Evolutionary conservation across 2,797 vertebrate genomes (phyloP).

Genomic region (Melanotaenia parkinsoni): DNA sequence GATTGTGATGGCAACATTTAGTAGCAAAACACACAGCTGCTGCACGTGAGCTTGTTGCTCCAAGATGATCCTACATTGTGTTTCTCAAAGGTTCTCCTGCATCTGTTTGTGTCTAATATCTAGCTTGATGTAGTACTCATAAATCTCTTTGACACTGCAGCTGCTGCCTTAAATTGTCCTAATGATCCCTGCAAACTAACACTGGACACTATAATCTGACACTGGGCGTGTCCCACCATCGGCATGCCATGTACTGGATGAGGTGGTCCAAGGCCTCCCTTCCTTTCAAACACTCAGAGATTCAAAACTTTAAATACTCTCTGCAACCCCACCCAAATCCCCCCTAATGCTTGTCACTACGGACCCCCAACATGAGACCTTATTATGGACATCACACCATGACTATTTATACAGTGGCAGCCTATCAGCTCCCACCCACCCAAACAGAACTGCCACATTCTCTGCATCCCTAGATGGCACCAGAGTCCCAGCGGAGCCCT

Average conservation of each 20-base stretch:
- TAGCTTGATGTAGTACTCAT: conserved; percentile 31
- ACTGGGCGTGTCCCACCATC: conserved; percentile 67
- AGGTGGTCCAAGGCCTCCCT: conserved; percentile 68
- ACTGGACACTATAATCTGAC: conserved; percentile 60
- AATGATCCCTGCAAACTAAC: conserved; percentile 58
- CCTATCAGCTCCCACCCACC: conserved; percentile 64
- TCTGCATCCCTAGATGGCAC: conserved; percentile 86
- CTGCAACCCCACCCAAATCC: conserved; percentile 74
- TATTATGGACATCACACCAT: conserved; percentile 78
- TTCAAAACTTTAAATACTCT: conserved; percentile 79
- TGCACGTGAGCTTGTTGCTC: neutral
- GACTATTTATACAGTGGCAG: conserved; percentile 85
- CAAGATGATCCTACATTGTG: neutral
- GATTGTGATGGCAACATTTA: conserved; percentile 37
- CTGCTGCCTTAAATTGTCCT: conserved; percentile 65
- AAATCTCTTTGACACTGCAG: conserved; percentile 48
- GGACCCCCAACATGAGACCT: conserved; percentile 72
- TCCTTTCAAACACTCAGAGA: conserved; percentile 49
- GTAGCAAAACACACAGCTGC: conserved; percentile 30
- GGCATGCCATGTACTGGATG: conserved; percentile 66
- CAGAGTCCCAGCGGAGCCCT: conserved; percentile 42
- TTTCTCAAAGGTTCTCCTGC: neutral
- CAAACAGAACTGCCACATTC: conserved; percentile 70
- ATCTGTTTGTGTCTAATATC: conserved; percentile 12
- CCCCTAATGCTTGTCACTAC: conserved; percentile 59